Evolutionary conservation across 2,888 invertebrate genomes (phyloP).

Genomic region (Sepioteuthis lessoniana): DNA sequence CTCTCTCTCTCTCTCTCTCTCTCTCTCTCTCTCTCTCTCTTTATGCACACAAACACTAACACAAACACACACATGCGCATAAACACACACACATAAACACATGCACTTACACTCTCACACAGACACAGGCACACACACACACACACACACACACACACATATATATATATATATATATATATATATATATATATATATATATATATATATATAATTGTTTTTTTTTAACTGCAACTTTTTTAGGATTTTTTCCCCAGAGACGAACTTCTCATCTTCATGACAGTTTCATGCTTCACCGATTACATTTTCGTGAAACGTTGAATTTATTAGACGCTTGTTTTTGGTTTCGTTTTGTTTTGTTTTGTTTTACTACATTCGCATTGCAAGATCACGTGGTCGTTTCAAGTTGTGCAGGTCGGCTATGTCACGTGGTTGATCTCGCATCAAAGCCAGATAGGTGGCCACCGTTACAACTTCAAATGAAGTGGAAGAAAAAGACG

Average conservation of each 20-base stretch:
- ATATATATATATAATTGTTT: no score
- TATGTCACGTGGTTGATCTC: background rate
- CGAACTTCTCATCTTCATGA: slow-evolving; percentile 7
- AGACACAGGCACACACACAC: no score
- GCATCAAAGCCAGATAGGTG: background rate
- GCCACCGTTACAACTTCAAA: background rate
- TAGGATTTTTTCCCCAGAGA: background rate
- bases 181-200: no score
- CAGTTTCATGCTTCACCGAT: background rate
- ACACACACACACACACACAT: no score
- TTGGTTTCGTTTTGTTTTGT: background rate
- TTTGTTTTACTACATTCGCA: background rate
- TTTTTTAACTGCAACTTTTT: background rate
- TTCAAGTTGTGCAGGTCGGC: background rate
- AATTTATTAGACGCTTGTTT: background rate
- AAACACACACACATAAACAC: no score
- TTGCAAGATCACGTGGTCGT: slow-evolving; percentile 33
- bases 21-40: no score
- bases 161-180: no score
- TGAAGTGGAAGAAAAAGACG: background rate
- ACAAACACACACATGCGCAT: no score
- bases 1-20: no score
- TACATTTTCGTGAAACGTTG: background rate
- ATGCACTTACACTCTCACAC: no score
- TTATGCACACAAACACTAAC: no score